phyloP scores from a whole-genome alignment of 1,140 invertebrate species.

The Nixonia krombeini region DNA sequence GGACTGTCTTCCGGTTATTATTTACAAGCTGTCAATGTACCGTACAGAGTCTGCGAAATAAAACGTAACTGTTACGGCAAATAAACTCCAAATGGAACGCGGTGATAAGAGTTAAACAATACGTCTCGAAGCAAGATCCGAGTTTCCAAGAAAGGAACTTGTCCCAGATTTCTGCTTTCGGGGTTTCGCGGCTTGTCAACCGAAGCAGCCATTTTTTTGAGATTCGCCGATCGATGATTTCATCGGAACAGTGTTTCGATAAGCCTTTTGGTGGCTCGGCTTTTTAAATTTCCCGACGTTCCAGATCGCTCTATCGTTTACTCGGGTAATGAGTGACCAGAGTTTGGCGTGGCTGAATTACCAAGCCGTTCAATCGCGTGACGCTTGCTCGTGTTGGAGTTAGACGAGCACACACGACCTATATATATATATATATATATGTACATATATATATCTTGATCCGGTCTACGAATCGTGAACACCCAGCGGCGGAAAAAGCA shows the following conservation, averaged over 20 bases:
- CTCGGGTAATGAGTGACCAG: conserved; percentile 33
- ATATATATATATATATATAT: no score
- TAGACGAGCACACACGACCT: conserved; percentile 25
- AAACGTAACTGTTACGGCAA: no score
- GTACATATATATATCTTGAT: conserved; percentile 34
- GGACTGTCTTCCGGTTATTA: background rate
- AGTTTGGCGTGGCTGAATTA: conserved; percentile 35
- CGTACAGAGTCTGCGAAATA: no score
- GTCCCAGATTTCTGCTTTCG: no score
- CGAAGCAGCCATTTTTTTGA: no score
- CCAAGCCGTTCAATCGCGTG: conserved; percentile 30
- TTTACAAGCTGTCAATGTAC: background rate
- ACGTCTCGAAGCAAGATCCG: no score
- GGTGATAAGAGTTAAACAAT: no score
- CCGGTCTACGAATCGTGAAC: conserved; percentile 16
- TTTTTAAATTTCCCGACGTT: conserved; percentile 25
- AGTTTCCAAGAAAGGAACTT: no score
- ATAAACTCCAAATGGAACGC: no score
- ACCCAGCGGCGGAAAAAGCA: conserved; percentile 3
- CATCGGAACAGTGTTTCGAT: background rate
- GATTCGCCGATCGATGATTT: no score
- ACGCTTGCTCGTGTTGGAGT: conserved; percentile 18
- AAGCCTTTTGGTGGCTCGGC: background rate
- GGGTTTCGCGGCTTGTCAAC: no score
- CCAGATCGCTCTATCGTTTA: conserved; percentile 17